Conservation (phyloP, 2,888 invertebrate species). For the Sympetrum striolatum region DNA sequence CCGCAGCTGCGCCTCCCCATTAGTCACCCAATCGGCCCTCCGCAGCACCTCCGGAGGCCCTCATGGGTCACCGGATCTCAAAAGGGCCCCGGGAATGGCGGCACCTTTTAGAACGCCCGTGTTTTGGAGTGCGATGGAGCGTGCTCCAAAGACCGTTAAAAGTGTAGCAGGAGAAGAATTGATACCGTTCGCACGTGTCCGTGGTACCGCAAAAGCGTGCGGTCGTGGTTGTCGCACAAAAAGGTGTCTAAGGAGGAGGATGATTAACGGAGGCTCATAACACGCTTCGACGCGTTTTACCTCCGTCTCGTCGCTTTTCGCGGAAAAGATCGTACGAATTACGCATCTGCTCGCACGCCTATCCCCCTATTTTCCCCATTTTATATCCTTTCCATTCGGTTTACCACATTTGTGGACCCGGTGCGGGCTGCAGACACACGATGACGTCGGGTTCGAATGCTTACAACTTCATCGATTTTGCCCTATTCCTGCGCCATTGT, state of each 20-base stretch:
- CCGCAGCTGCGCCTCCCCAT: neutral
- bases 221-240: neutral
- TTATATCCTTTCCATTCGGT: no score
- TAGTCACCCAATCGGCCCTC: neutral
- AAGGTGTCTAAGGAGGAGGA: neutral
- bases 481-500: no score
- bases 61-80: neutral
- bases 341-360: neutral
- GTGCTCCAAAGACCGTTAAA: neutral
- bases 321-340: neutral
- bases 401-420: no score
- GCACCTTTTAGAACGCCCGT: neutral
- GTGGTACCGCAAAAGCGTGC: neutral
- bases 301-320: neutral
- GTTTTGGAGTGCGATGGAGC: conserved; percentile 30
- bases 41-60: neutral
- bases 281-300: neutral
- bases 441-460: no score
- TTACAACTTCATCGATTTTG: no score
- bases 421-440: no score
- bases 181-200: neutral
- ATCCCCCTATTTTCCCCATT: no score
- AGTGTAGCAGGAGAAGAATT: neutral
- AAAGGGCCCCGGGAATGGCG: neutral
- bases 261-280: neutral